Base-by-base conservation (phyloP, 2,797 vertebrate species). In the Mastacembelus armatus region DNA sequence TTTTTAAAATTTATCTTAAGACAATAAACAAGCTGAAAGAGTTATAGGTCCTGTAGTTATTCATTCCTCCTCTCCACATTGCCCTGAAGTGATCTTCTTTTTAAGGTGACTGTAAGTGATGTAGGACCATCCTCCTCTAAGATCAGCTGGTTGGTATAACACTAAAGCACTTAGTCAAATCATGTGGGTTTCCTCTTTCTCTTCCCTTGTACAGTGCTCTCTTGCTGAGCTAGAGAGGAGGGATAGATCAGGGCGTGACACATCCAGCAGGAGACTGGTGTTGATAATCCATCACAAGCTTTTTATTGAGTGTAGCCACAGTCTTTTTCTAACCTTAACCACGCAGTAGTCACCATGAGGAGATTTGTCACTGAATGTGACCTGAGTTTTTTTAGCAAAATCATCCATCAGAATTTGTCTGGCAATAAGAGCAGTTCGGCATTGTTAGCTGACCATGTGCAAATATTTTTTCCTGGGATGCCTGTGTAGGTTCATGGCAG, bases 141-240 rank as follows among this genome's bases (percentile, higher is more conserved):
- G 2, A 38, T 27, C 30, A 40, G 19, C 48, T 19, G 30, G 45
- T 55, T 72, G 30, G 54, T 43, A 38, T 49, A 62, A 32, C 2
- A 9, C n/a, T 39, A 24, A 7, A 49, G 39, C 4, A 66, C 30
- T 50, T 16, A 40, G 10, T 56, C 44, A 66, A 58, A 66, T 39
- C n/a, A 36, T 59, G 33, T 2, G 9, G 10, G 21, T n/a, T n/a
- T n/a, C n/a, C n/a, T n/a, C n/a, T n/a, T n/a, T n/a, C n/a, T n/a
- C n/a, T n/a, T n/a, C n/a, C n/a, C 48, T 57, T 12, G 10, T 39
- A 15, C 9, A 27, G 4, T 2, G 19, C 43, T 32, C 26, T 8
- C 55, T 30, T 6, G 24, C 44, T 64, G 49, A 42, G 15, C 45
- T 19, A 9, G 29, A 8, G 48, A 8, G 1, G 40, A n/a, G 6